Conservation (phyloP, 2,888 invertebrate genomes). For the Melipona beecheii region DNA sequence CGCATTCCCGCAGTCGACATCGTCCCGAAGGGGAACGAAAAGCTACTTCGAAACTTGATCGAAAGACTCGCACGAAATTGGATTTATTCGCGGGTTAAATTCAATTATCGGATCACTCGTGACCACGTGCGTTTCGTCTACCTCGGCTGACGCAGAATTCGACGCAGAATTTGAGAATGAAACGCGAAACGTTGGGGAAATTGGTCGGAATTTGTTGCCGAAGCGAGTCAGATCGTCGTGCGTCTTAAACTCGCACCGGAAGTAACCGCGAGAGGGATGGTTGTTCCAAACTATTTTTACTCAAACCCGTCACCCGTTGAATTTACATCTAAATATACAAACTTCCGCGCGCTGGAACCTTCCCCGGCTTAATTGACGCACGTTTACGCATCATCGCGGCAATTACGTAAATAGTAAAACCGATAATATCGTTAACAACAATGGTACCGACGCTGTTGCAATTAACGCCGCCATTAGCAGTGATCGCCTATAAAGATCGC, state of each 20-base stretch:
- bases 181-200: slow-evolving; percentile 5
- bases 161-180: not conserved
- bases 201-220: not conserved
- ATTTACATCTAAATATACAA: slow-evolving; percentile 35
- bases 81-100: not conserved
- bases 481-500: not conserved
- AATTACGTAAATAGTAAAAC: slow-evolving; percentile 21
- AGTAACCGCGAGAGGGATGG: slow-evolving; percentile 26
- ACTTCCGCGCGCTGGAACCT: not conserved
- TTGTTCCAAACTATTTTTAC: slow-evolving; percentile 59
- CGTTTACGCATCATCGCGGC: slow-evolving; percentile 13
- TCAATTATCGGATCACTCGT: not conserved
- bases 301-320: slow-evolving; percentile 16
- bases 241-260: slow-evolving; percentile 29
- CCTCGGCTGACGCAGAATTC: not conserved
- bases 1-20: not conserved
- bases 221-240: slow-evolving; percentile 27
- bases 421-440: slow-evolving; percentile 13
- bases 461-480: slow-evolving; percentile 10
- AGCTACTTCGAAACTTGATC: not conserved
- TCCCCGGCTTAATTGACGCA: slow-evolving; percentile 24
- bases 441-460: not conserved
- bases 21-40: slow-evolving; percentile 23
- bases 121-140: not conserved
- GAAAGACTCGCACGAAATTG: not conserved